phyloP scores from a whole-genome alignment of 64 coral and sea anemone genomes.

The Montipora foliosa region DNA sequence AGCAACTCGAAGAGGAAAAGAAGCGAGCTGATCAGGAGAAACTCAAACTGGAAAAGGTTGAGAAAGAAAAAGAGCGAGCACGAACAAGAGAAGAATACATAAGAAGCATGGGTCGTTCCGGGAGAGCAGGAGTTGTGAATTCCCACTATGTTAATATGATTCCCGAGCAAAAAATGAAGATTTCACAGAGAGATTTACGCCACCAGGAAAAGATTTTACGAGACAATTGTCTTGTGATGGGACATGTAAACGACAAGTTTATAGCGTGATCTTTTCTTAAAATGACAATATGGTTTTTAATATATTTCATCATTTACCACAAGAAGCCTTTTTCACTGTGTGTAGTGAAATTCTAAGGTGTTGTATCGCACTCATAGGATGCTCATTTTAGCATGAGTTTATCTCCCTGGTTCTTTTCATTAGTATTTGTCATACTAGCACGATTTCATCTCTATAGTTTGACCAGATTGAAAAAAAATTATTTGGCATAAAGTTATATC shows the following conservation, averaged over 20 bases:
- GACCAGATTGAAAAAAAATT: too few relatives aligned
- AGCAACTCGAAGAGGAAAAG: conserved; percentile 76
- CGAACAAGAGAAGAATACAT: conserved; percentile 74
- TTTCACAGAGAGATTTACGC: conserved; percentile 88
- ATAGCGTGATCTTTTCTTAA: conserved; percentile 45
- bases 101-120: conserved; percentile 81
- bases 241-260: conserved; percentile 93
- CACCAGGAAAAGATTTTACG: conserved; percentile 92
- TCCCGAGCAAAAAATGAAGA: conserved; percentile 71
- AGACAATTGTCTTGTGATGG: conserved; percentile 90
- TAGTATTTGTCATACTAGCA: too few relatives aligned
- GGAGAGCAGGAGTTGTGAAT: conserved; percentile 72
- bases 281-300: background rate
- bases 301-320: background rate
- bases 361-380: background rate
- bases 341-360: background rate
- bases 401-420: too few relatives aligned
- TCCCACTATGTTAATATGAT: conserved; percentile 93
- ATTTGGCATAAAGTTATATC: too few relatives aligned
- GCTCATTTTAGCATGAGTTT: too few relatives aligned
- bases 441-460: too few relatives aligned
- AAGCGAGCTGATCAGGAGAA: conserved; percentile 50
- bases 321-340: background rate
- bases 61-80: conserved; percentile 55
- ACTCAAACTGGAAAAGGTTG: conserved; percentile 50